phyloP scores from a whole-genome alignment of 92 coral and sea anemone species.

The Micromussa lordhowensis region DNA sequence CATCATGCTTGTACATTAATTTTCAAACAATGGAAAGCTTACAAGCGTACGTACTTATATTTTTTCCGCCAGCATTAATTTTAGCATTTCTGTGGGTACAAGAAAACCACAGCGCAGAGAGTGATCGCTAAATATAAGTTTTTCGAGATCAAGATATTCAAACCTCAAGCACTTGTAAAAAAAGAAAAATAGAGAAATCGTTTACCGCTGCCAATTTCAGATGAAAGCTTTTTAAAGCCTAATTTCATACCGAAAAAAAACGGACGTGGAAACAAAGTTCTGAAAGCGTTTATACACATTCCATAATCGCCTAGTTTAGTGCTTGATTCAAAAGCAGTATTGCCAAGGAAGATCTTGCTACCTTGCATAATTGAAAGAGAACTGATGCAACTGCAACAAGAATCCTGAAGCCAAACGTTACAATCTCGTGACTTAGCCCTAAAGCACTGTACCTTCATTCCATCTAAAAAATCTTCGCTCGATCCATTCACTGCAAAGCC shows the following conservation, averaged over 20 bases:
- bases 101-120: not conserved
- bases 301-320: not conserved
- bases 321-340: not conserved
- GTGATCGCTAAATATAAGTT: not conserved
- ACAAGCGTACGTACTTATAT: not conserved
- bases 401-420: not conserved
- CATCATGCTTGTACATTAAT: not conserved
- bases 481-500: constrained; percentile 36
- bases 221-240: no score
- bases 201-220: not conserved
- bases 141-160: not conserved
- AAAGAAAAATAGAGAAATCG: constrained; percentile 4
- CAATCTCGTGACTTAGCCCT: not conserved
- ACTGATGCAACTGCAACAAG: not conserved
- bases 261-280: not conserved
- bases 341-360: not conserved
- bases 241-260: not conserved
- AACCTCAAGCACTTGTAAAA: not conserved
- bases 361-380: not conserved
- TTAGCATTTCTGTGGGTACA: not conserved
- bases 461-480: constrained; percentile 45
- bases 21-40: not conserved
- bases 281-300: not conserved
- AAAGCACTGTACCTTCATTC: constrained; percentile 6
- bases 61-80: not conserved